These are phyloP conservation scores for Microcebus tavaratra DNA, from an alignment of 2,113 vertebrate species.

Conservation along the genomic window DNA sequence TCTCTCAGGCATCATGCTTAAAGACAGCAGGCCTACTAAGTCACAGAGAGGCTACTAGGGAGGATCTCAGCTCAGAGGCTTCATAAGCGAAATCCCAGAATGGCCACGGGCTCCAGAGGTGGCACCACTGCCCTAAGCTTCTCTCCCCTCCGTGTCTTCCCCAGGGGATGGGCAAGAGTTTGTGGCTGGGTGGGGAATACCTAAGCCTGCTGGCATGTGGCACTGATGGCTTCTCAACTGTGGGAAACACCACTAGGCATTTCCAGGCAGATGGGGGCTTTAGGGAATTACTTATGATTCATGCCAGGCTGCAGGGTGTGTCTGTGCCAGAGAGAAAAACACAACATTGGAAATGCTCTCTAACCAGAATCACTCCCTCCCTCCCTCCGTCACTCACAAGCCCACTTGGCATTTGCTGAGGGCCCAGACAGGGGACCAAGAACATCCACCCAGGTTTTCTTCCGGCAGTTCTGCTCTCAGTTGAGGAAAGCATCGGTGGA, in stretches of 20 bases:
- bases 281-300: slow-evolving; percentile 68
- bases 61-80: neutral
- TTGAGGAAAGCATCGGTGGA: neutral
- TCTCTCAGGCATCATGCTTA: neutral
- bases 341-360: slow-evolving; percentile 47
- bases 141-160: neutral
- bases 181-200: neutral
- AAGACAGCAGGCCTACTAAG: neutral
- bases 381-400: neutral
- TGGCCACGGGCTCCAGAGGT: neutral
- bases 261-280: slow-evolving; percentile 66
- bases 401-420: neutral
- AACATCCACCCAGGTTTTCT: neutral
- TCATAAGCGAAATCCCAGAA: neutral
- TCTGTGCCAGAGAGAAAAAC: slow-evolving; percentile 50
- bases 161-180: neutral
- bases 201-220: slow-evolving; percentile 21
- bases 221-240: slow-evolving; percentile 22
- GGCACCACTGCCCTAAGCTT: neutral
- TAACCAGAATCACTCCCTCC: neutral
- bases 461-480: neutral
- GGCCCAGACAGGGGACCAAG: neutral
- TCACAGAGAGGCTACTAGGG: neutral
- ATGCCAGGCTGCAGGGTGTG: slow-evolving; percentile 51
- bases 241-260: slow-evolving; percentile 51